Percentiles rank a stretch among this genome's conserved stretches.
These are phyloP conservation scores for Stenichneumon culpator DNA, from an alignment of 2,888 invertebrate genomes.

Conservation along the genomic window DNA sequence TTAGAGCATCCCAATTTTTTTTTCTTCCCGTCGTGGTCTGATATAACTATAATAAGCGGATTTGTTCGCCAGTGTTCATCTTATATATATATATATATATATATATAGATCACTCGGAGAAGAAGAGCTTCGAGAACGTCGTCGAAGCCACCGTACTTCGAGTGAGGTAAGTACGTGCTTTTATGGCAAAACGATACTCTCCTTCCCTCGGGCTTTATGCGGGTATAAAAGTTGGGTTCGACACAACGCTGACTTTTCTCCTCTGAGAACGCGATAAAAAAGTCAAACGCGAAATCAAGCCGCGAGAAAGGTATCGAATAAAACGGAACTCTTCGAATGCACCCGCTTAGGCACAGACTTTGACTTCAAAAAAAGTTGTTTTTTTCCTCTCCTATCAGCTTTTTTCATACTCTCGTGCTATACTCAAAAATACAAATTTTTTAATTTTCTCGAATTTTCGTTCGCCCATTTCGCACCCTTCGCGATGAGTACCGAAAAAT, in stretches of 20 bases:
- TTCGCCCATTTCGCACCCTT: not conserved
- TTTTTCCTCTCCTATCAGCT: not conserved
- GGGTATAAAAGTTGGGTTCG: slow-evolving; percentile 41
- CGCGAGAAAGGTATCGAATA: slow-evolving; percentile 26
- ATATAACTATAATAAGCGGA: slow-evolving; percentile 20
- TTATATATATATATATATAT: slow-evolving; percentile 3
- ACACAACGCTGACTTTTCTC: slow-evolving; percentile 8
- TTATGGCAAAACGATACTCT: slow-evolving; percentile 40
- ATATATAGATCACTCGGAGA: not conserved
- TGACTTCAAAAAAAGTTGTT: slow-evolving; percentile 7
- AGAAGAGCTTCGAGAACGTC: slow-evolving; percentile 40
- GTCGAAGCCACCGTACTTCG: not conserved
- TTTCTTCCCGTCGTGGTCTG: not conserved
- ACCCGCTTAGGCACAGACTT: slow-evolving; percentile 19
- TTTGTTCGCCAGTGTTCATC: slow-evolving; percentile 39
- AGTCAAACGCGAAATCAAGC: slow-evolving; percentile 15
- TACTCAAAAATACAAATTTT: not conserved
- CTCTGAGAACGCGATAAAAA: not conserved
- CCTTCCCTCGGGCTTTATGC: not conserved
- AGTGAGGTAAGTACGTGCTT: slow-evolving; percentile 46
- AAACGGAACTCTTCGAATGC: slow-evolving; percentile 27
- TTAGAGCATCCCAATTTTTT: slow-evolving; percentile 8
- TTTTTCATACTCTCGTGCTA: not conserved
- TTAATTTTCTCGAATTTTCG: not conserved
- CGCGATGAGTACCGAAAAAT: not conserved